phyloP scores from a whole-genome alignment of 2,113 vertebrate genomes.

The Heteronetta atricapilla region DNA sequence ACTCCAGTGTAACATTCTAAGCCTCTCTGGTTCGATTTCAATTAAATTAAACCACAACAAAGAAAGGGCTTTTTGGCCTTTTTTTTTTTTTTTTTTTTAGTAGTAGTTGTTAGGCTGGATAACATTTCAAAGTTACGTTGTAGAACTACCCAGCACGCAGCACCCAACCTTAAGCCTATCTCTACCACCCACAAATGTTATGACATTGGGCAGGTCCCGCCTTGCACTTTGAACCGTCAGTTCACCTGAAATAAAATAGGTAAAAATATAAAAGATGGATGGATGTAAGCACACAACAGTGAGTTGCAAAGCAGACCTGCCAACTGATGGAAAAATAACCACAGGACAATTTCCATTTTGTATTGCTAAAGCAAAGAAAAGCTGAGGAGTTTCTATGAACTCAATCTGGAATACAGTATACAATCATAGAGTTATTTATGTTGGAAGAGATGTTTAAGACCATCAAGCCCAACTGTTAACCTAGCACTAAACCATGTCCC shows the following conservation, averaged over 20 bases:
- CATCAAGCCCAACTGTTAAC: too few relatives aligned
- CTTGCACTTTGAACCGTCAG: neutral
- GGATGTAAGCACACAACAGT: neutral
- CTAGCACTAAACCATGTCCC: too few relatives aligned
- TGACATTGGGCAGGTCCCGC: neutral
- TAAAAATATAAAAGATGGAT: neutral
- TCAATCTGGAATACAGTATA: neutral
- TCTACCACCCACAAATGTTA: neutral
- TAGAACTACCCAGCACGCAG: neutral
- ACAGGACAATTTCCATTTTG: neutral
- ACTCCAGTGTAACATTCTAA: neutral
- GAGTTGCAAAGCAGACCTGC: neutral
- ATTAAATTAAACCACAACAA: neutral
- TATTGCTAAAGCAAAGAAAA: neutral
- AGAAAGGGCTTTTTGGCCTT: neutral
- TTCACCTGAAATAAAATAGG: neutral
- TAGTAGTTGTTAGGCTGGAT: neutral
- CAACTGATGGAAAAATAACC: neutral
- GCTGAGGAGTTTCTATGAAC: neutral
- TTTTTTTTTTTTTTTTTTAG: too few relatives aligned
- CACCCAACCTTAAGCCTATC: neutral
- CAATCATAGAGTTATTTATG: too few relatives aligned
- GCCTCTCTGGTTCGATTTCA: neutral
- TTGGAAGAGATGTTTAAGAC: too few relatives aligned
- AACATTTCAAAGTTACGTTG: fast-evolving